A percentile compares a stretch with the other conserved stretches of the same genome.
phyloP scores from a whole-genome alignment of 2,797 vertebrate genomes.

The Centropyge bicolor region DNA sequence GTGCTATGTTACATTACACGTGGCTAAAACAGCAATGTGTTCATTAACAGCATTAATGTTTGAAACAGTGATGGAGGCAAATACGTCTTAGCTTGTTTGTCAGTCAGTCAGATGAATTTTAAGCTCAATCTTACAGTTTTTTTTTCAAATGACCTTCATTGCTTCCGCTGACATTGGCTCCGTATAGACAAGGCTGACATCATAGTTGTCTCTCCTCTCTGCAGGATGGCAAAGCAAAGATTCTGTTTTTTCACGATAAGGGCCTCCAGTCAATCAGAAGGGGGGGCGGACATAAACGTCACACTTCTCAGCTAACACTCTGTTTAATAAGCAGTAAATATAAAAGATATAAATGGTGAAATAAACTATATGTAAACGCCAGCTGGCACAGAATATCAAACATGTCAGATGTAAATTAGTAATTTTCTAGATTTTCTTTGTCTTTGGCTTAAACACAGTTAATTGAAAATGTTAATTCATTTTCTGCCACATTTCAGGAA shows the following conservation, averaged over 20 bases:
- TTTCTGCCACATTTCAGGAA: neutral
- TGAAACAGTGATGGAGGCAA: neutral
- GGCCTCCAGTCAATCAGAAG: conserved; percentile 28
- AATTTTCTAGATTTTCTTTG: neutral
- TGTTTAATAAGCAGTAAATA: neutral
- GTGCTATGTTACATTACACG: neutral
- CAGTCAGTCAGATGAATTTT: neutral
- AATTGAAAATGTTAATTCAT: neutral
- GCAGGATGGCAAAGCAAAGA: conserved; percentile 32
- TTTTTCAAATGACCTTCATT: neutral
- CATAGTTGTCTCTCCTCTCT: conserved; percentile 27
- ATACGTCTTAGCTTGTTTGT: neutral
- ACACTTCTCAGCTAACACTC: conserved; percentile 20
- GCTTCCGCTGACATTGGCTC: neutral
- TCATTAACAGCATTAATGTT: neutral
- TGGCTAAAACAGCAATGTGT: neutral
- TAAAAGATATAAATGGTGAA: neutral
- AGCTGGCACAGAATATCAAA: conserved; percentile 17
- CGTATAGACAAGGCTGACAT: neutral
- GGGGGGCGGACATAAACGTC: conserved; percentile 5
- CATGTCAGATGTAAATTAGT: neutral
- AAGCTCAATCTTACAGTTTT: no score
- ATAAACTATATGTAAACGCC: neutral
- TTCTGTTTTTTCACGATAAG: conserved; percentile 14
- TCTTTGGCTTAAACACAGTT: neutral